Evolutionary conservation across 2,888 invertebrate genomes (phyloP), one percentile per base, ranked within the genome.

Genomic region (Noctuana brunneofusca): DNA sequence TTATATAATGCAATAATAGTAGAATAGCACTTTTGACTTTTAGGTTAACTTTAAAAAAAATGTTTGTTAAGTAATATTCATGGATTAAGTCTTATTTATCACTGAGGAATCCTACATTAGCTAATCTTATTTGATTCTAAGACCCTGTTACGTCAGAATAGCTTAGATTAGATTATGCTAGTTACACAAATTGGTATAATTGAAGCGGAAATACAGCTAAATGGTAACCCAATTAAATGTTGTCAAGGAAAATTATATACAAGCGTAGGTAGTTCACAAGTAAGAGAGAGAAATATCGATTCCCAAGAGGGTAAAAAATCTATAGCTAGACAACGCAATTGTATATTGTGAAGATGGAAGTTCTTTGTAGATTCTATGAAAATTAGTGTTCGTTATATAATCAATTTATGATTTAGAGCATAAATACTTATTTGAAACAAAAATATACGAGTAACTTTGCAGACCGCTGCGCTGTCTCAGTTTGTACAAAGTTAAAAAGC

Each of bases 401-500:
- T 20, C 35, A 48, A 48, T 60, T 58, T 48, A 60, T 48, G 32
- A 48, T 24, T 60, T 22, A 27, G 24, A 54, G n/a, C 22, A 54
- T 35, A 54, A 60, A 62, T 48, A 60, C 55, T 62, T 55, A 55
- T 54, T 60, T 60, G 1, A 60, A 59, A 59, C 52, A 53, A 59
- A 56, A 59, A 53, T 59, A 58, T 30, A 59, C 46, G 24, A 48
- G 11, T 52, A n/a, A n/a, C n/a, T n/a, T n/a, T n/a, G 20, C 20
- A 52, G 32, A 32, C 46, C 46, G 35, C 46, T 14, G 18, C 65
- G 64, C 67, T 69, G 70, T 74, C 67, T 71, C 71, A 71, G 69
- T 72, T 74, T 64, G 32, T 55, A 38, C 59, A 71, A 81, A 79
- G 73, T 76, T 73, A 72, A 78, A 78, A 78, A 71, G 67, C 69